Percentiles rank a stretch among this genome's conserved stretches.
Conservation (phyloP, 1,140 invertebrate species). For the Pseudomyrmex cubaensis region DNA sequence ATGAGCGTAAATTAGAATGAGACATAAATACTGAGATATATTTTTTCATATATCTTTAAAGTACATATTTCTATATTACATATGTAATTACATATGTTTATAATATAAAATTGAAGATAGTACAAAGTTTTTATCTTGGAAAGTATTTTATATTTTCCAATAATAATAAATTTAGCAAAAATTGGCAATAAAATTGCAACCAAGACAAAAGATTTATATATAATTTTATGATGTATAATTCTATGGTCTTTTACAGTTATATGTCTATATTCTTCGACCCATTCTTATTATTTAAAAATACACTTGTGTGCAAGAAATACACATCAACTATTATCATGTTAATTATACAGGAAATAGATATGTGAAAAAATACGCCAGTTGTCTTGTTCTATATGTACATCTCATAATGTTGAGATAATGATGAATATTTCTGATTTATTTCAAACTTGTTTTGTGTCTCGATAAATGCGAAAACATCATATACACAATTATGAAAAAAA, state of each 20-base stretch:
- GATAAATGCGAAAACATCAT: slow-evolving; percentile 44
- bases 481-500: slow-evolving; percentile 68
- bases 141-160: neutral
- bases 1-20: slow-evolving; percentile 60
- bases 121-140: neutral
- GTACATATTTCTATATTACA: no score
- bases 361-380: slow-evolving; percentile 8
- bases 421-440: slow-evolving; percentile 47
- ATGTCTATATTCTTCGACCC: neutral
- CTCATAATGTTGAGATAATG: neutral
- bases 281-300: neutral
- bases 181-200: neutral
- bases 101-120: slow-evolving; percentile 1
- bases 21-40: slow-evolving; percentile 19
- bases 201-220: neutral
- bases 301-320: neutral
- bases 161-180: neutral
- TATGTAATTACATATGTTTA: neutral
- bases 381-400: slow-evolving; percentile 16
- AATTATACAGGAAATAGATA: neutral
- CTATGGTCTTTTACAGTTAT: neutral
- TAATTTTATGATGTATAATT: neutral
- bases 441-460: slow-evolving; percentile 30
- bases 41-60: no score
- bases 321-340: neutral